Percentiles rank a stretch among this genome's conserved stretches.
These are phyloP conservation scores for Chionis minor DNA, from an alignment of 2,113 vertebrate genomes.

Conservation along the genomic window DNA sequence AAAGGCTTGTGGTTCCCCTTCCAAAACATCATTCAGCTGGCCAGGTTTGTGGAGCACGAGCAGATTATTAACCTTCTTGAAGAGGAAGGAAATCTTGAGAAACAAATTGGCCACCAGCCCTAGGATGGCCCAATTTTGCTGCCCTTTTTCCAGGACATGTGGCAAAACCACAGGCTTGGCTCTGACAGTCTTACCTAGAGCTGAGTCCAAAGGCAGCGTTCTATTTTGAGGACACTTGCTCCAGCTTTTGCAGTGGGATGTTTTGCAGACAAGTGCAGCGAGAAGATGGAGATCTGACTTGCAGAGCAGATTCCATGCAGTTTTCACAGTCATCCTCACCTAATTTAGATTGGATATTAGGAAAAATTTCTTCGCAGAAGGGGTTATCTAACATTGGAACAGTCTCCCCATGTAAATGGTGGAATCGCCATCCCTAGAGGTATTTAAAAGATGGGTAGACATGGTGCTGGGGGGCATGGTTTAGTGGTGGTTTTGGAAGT, in stretches of 20 bases:
- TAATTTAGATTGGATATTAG: not conserved
- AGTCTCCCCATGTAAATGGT: too few species aligned
- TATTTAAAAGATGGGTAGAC: too few species aligned
- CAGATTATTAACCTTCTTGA: not conserved
- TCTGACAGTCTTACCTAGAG: not conserved
- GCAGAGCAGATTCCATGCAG: not conserved
- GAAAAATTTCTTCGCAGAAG: too few species aligned
- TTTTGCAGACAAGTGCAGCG: not conserved
- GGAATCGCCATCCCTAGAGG: too few species aligned
- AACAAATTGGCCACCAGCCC: not conserved
- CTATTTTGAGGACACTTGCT: not conserved
- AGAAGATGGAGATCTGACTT: not conserved
- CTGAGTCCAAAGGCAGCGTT: not conserved
- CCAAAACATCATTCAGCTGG: not conserved
- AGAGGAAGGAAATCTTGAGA: not conserved
- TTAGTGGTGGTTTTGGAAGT: too few species aligned
- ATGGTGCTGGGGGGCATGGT: too few species aligned
- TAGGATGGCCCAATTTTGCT: not conserved
- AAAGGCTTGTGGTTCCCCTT: not conserved
- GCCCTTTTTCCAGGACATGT: not conserved
- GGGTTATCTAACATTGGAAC: too few species aligned
- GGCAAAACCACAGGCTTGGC: conserved; percentile 11
- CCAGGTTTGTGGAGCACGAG: not conserved
- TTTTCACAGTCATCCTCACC: not conserved
- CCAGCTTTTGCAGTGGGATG: not conserved